Conservation (phyloP, 2,113 vertebrate species). For the Rhegmatorhina hoffmannsi region DNA sequence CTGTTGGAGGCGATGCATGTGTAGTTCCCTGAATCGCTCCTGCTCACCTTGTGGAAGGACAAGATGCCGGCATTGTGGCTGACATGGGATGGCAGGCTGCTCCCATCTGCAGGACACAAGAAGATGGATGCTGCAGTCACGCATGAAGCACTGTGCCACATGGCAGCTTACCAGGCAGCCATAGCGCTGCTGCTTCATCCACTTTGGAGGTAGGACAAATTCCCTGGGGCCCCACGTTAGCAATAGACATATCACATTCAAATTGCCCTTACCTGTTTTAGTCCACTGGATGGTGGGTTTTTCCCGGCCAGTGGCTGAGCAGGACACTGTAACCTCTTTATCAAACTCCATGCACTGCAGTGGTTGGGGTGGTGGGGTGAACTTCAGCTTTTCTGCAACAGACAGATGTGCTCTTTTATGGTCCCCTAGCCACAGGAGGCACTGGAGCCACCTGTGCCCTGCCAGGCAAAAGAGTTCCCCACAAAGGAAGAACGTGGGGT, state of each 20-base stretch:
- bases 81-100: slow-evolving; percentile 83
- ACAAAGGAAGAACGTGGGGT: rapidly evolving
- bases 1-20: slow-evolving; percentile 92
- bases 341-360: slow-evolving; percentile 95
- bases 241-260: not conserved
- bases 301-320: slow-evolving; percentile 90
- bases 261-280: slow-evolving; percentile 83
- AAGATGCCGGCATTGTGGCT: slow-evolving; percentile 84
- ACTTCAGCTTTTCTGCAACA: slow-evolving; percentile 93
- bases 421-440: not conserved
- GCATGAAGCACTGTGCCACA: rapidly evolving
- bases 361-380: slow-evolving; percentile 89
- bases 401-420: not conserved
- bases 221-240: not conserved
- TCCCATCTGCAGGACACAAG: slow-evolving; percentile 80
- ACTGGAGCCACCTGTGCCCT: rapidly evolving
- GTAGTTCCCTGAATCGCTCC: slow-evolving; percentile 90
- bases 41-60: slow-evolving; percentile 88
- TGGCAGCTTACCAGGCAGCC: rapidly evolving
- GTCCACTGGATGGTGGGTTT: slow-evolving; percentile 90
- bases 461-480: not conserved
- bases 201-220: rapidly evolving
- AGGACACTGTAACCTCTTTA: slow-evolving; percentile 87
- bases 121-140: not conserved
- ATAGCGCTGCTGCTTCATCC: not conserved